Conservation (phyloP, 2,797 vertebrate species). For the Falco peregrinus region DNA sequence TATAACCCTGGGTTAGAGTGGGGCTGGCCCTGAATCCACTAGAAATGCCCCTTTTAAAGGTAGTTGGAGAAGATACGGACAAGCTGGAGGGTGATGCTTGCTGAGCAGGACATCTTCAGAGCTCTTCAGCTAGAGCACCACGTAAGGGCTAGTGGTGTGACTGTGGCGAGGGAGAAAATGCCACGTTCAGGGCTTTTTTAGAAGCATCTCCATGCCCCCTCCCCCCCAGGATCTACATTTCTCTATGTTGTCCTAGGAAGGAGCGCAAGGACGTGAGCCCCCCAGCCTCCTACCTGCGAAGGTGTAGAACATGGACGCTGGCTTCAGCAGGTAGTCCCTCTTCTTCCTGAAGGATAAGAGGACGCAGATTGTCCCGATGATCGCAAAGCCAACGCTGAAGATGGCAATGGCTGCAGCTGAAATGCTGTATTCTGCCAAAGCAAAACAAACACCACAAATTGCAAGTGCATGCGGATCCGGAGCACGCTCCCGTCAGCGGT, state of each 20-base stretch:
- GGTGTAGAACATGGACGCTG: slow-evolving; percentile 92
- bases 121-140: background rate
- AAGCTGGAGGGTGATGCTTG: background rate
- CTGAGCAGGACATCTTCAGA: background rate
- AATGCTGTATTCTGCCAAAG: slow-evolving; percentile 90
- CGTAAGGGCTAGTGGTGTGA: background rate
- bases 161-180: background rate
- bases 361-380: slow-evolving; percentile 85
- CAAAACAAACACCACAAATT: background rate
- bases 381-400: slow-evolving; percentile 89
- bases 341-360: slow-evolving; percentile 88
- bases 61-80: background rate
- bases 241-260: accelerated
- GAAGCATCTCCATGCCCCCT: background rate
- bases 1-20: background rate
- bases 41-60: background rate
- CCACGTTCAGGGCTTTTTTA: background rate
- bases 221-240: background rate
- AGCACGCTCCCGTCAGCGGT: background rate
- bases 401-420: slow-evolving; percentile 94
- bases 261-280: background rate
- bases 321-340: slow-evolving; percentile 91
- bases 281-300: slow-evolving; percentile 84
- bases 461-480: background rate
- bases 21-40: background rate